Conservation (phyloP, 1,140 invertebrate species). For the Trachymyrmex septentrionalis region DNA sequence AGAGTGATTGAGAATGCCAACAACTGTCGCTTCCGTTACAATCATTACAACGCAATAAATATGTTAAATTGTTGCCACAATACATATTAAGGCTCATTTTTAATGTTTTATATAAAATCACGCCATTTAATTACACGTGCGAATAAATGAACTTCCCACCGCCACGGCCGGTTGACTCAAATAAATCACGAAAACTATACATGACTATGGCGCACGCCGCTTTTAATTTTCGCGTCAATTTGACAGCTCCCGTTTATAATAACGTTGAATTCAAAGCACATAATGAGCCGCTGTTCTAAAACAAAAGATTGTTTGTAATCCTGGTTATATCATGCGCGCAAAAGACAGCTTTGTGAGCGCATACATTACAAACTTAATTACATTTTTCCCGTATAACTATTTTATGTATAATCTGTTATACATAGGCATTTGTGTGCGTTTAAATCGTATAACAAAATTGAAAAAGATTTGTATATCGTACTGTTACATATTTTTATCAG, state of each 20-base stretch:
- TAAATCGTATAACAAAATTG: background rate
- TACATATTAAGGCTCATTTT: slow-evolving; percentile 11
- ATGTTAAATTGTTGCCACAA: slow-evolving; percentile 58
- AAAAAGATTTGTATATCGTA: background rate
- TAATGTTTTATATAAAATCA: slow-evolving; percentile 30
- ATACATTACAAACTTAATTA: background rate
- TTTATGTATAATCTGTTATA: background rate
- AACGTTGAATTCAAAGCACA: slow-evolving; percentile 20
- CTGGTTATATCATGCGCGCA: background rate
- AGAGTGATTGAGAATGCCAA: background rate
- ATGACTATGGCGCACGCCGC: background rate
- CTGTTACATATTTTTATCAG: background rate
- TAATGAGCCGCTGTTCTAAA: slow-evolving; percentile 1
- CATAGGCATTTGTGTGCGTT: background rate
- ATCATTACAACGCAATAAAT: slow-evolving; percentile 62
- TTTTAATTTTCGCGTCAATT: slow-evolving; percentile 55
- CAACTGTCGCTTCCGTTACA: slow-evolving; percentile 23
- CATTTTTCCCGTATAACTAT: background rate
- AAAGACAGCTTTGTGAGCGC: slow-evolving; percentile 8
- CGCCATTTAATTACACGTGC: slow-evolving; percentile 57
- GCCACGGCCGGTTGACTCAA: background rate
- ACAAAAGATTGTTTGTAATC: slow-evolving; percentile 7
- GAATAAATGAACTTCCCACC: slow-evolving; percentile 30
- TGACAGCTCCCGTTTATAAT: slow-evolving; percentile 17
- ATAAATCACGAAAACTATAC: slow-evolving; percentile 30